Conservation (phyloP, 1,140 invertebrate genomes). For the Leptestheria dahalacensis region DNA sequence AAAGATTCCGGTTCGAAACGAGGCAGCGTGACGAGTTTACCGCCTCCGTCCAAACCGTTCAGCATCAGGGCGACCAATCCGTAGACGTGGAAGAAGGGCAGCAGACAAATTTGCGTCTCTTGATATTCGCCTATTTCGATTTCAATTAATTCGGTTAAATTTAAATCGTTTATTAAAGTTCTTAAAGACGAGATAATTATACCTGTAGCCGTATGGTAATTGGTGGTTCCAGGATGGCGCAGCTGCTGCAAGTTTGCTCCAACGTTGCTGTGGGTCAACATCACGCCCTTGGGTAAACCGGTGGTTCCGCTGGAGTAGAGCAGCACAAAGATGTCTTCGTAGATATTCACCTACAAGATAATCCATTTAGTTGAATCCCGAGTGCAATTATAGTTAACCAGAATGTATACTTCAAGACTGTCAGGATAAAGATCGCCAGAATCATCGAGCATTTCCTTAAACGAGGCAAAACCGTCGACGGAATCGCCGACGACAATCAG, state of each 20-base stretch:
- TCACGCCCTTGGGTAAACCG: conserved; percentile 75
- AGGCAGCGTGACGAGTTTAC: conserved; percentile 20
- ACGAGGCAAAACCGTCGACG: neutral
- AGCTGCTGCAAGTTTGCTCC: conserved; percentile 46
- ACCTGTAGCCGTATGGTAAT: conserved; percentile 6
- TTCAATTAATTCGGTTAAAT: neutral
- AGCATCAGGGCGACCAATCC: conserved; percentile 14
- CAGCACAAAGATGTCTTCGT: conserved; percentile 25
- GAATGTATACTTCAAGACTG: conserved; percentile 7
- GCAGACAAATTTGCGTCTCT: neutral
- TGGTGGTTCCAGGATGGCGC: conserved; percentile 21
- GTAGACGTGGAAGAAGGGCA: conserved; percentile 16
- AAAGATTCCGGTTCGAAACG: conserved; percentile 20
- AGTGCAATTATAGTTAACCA: neutral
- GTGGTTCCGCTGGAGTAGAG: conserved; percentile 69
- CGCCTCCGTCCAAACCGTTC: conserved; percentile 17
- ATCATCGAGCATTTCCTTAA: conserved; percentile 8
- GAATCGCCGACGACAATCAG: conserved; percentile 25
- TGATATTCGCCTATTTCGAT: neutral
- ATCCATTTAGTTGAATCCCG: neutral
- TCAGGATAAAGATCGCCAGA: conserved; percentile 8
- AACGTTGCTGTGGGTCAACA: conserved; percentile 59
- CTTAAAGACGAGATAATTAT: neutral
- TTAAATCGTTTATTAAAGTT: too few relatives aligned
- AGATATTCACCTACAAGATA: neutral